A percentile compares a stretch with the other conserved stretches of the same genome.
These are phyloP conservation scores for Pardalotus punctatus DNA, from an alignment of 2,113 vertebrate genomes.

Conservation along the genomic window DNA sequence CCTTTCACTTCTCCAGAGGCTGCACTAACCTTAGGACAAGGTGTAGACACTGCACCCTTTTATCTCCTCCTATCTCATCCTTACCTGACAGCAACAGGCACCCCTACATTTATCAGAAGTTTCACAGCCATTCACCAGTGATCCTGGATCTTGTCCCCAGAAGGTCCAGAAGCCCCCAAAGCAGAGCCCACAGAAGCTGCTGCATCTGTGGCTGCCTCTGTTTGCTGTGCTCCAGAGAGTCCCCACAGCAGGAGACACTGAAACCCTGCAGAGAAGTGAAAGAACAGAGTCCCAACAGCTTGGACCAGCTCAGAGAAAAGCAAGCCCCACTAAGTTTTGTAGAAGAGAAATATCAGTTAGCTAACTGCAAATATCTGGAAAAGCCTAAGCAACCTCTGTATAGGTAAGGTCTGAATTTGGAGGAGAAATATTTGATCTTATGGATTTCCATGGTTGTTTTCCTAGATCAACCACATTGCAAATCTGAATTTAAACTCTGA, in stretches of 20 bases:
- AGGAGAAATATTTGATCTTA: background rate
- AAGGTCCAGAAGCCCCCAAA: background rate
- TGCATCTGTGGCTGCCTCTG: background rate
- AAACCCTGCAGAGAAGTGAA: background rate
- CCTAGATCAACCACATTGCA: background rate
- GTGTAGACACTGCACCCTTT: background rate
- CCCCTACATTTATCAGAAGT: background rate
- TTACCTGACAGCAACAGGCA: background rate
- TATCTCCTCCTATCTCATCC: background rate
- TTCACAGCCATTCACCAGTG: background rate
- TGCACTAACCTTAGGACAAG: background rate
- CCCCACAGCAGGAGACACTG: background rate
- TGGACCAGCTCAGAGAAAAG: background rate
- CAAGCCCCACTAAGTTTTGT: background rate
- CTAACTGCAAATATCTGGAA: background rate
- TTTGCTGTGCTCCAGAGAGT: background rate
- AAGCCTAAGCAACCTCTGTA: background rate
- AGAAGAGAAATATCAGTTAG: background rate
- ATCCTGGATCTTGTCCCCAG: background rate
- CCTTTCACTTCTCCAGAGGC: background rate
- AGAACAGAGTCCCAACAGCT: background rate
- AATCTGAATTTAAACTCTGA: background rate
- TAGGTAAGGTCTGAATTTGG: background rate
- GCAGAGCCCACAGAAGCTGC: background rate
- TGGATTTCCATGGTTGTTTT: background rate